Evolutionary conservation across 1,140 invertebrate species (phyloP).

Genomic region (Sminthurinus signatus): DNA sequence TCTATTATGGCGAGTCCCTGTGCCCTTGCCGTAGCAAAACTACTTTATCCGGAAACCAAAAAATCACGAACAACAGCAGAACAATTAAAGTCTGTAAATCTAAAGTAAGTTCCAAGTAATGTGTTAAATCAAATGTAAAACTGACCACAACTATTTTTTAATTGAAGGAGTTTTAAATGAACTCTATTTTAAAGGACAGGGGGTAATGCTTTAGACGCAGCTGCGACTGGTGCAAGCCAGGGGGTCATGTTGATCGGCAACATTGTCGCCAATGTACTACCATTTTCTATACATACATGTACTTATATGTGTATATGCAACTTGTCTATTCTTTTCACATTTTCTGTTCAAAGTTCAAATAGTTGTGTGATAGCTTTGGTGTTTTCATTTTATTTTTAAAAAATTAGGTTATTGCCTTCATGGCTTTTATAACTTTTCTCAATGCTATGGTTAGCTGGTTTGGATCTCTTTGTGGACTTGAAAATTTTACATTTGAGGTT

Average conservation of each 20-base stretch:
- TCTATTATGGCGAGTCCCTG: slow-evolving; percentile 65
- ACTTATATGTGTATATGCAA: too few relatives aligned
- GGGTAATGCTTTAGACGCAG: slow-evolving; percentile 77
- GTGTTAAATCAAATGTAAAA: too few relatives aligned
- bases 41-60: slow-evolving; percentile 85
- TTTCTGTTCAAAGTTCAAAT: too few relatives aligned
- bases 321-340: too few relatives aligned
- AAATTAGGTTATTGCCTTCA: slow-evolving; percentile 86
- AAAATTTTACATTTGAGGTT: slow-evolving; percentile 25
- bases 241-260: slow-evolving; percentile 63
- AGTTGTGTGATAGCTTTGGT: too few relatives aligned
- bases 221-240: slow-evolving; percentile 70
- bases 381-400: too few relatives aligned
- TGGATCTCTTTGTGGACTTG: slow-evolving; percentile 63
- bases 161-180: neutral
- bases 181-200: slow-evolving; percentile 59
- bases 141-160: neutral
- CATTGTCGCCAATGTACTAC: slow-evolving; percentile 89
- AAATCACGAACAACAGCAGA: slow-evolving; percentile 62
- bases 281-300: too few relatives aligned
- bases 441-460: slow-evolving; percentile 62
- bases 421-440: slow-evolving; percentile 75
- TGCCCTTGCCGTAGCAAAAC: slow-evolving; percentile 75
- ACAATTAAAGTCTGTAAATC: slow-evolving; percentile 47
- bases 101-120: slow-evolving; percentile 42